Evolutionary conservation across 1,140 invertebrate species (phyloP).

Genomic region (Drosophila bifasciata): DNA sequence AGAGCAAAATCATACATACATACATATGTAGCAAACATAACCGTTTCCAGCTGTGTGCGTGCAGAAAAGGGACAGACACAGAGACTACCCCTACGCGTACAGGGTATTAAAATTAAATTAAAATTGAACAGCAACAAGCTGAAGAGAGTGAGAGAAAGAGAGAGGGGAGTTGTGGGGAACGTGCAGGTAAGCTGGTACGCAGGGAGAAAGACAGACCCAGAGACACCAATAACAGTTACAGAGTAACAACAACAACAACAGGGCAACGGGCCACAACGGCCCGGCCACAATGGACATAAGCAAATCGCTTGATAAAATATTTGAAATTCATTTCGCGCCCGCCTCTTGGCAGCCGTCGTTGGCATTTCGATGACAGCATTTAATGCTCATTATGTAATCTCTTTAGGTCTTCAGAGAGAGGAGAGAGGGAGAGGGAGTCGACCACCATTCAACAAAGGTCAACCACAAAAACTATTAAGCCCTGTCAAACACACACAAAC

Average conservation of each 20-base stretch:
- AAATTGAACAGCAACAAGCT: conserved; percentile 16
- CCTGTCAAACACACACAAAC: not conserved
- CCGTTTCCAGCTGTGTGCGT: too few relatives aligned
- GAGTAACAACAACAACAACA: not conserved
- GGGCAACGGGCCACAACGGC: not conserved
- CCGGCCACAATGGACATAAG: conserved; percentile 32
- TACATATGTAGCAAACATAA: too few relatives aligned
- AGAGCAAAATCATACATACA: too few relatives aligned
- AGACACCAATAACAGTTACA: conserved; percentile 28
- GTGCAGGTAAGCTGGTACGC: too few relatives aligned
- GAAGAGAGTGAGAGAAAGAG: not conserved
- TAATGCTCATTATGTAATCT: conserved; percentile 74
- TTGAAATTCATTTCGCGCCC: conserved; percentile 74
- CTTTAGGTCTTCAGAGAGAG: conserved; percentile 11
- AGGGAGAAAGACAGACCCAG: conserved; percentile 1
- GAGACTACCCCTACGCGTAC: too few relatives aligned
- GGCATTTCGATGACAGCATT: conserved; percentile 75
- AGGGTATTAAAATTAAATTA: not conserved
- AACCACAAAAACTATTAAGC: conserved; percentile 42
- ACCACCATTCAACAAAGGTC: conserved; percentile 41
- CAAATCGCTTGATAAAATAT: conserved; percentile 68
- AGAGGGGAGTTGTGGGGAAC: too few relatives aligned
- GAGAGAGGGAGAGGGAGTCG: not conserved
- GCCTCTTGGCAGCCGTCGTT: conserved; percentile 52
- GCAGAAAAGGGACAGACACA: too few relatives aligned